Percentiles rank a stretch among this genome's conserved stretches.
Evolutionary conservation across 2,113 vertebrate species (phyloP).

Genomic region (Centropus unirufus): DNA sequence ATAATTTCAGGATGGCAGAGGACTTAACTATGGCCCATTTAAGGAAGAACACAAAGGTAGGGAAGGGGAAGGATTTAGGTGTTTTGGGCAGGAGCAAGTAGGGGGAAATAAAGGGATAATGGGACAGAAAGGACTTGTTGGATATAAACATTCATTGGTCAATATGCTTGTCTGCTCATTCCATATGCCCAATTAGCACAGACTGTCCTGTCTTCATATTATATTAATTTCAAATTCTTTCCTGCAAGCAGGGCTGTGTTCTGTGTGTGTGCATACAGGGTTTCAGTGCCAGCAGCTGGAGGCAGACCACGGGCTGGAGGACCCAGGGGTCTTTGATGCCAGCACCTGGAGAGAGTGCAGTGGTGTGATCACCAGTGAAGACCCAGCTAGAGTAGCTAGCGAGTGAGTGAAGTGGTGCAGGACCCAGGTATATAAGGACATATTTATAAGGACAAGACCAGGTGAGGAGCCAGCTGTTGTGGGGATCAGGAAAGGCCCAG

Average conservation of each 20-base stretch:
- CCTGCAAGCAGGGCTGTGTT: neutral
- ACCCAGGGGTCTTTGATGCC: accelerated
- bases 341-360: too few species aligned
- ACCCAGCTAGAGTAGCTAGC: neutral
- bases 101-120: neutral
- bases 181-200: neutral
- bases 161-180: neutral
- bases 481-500: neutral
- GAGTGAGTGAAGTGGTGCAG: neutral
- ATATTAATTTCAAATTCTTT: neutral
- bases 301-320: neutral
- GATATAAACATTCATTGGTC: neutral
- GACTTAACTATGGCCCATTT: neutral
- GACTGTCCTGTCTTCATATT: neutral
- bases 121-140: neutral
- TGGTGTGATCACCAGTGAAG: neutral
- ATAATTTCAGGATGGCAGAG: neutral
- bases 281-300: neutral
- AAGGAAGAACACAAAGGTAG: neutral
- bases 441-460: neutral
- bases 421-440: neutral
- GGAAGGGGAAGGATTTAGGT: neutral
- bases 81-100: accelerated
- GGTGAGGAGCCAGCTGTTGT: neutral
- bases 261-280: neutral